Evolutionary conservation across 2,797 vertebrate genomes (phyloP).

Genomic region (Lepilemur septentrionalis): DNA sequence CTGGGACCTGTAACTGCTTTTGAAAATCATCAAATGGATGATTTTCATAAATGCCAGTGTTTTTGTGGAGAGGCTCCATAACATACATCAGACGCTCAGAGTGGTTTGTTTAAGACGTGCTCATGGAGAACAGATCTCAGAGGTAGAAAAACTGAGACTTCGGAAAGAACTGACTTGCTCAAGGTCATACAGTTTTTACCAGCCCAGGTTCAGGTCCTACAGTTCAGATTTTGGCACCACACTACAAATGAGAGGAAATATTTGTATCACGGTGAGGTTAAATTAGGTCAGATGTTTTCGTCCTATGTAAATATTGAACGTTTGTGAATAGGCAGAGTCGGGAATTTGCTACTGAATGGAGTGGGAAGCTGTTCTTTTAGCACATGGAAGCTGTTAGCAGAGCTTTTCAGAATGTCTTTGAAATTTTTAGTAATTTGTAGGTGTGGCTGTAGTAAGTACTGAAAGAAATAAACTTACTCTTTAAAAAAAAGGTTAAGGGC

Average conservation of each 20-base stretch:
- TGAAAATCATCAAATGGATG: background rate
- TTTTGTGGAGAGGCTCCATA: background rate
- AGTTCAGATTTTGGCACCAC: background rate
- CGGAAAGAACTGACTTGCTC: background rate
- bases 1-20: background rate
- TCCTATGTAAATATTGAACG: background rate
- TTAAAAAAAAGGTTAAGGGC: background rate
- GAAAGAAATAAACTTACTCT: slow-evolving; percentile 16
- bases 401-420: background rate
- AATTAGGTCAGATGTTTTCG: slow-evolving; percentile 5
- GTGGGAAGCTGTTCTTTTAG: background rate
- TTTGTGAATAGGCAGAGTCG: background rate
- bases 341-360: background rate
- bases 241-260: slow-evolving; percentile 43
- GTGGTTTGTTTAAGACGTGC: background rate
- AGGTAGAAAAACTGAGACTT: background rate
- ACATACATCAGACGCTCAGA: background rate
- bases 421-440: background rate
- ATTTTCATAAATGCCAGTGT: background rate
- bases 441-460: background rate
- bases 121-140: background rate
- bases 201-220: background rate
- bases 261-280: background rate
- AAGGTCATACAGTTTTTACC: background rate
- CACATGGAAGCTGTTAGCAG: background rate